phyloP scores from a whole-genome alignment of 2,888 invertebrate genomes.

The Nomada hirtipes region DNA sequence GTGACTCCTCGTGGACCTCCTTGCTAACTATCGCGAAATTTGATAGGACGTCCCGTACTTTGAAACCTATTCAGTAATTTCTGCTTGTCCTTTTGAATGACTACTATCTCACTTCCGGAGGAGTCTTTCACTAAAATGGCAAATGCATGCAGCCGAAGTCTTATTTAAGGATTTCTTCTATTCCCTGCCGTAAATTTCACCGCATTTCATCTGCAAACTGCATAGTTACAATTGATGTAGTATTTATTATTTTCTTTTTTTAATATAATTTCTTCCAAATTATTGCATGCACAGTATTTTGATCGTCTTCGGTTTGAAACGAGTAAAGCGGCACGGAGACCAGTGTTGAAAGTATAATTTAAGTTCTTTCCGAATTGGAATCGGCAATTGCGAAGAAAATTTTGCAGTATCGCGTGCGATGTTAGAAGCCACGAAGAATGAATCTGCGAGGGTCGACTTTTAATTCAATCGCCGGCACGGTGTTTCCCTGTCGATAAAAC shows the following conservation, averaged over 20 bases:
- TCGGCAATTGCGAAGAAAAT: background rate
- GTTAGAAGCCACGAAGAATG: no score
- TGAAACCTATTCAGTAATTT: background rate
- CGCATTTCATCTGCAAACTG: no score
- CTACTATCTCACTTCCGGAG: background rate
- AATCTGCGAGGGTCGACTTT: background rate
- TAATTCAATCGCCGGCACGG: background rate
- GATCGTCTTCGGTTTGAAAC: no score
- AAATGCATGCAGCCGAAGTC: background rate
- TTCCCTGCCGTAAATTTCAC: no score
- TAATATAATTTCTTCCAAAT: no score
- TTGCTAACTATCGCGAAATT: slow-evolving; percentile 42
- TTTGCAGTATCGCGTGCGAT: background rate
- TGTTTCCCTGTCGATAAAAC: slow-evolving; percentile 2
- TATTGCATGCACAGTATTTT: no score
- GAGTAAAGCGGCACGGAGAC: no score
- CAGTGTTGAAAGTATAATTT: no score
- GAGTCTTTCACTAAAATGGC: background rate
- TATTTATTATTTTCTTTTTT: no score
- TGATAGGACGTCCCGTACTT: slow-evolving; percentile 11
- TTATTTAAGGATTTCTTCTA: no score
- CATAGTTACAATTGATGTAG: no score
- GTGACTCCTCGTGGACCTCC: slow-evolving; percentile 31
- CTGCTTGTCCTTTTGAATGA: background rate
- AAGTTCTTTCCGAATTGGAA: no score